phyloP scores from a whole-genome alignment of 2,888 invertebrate species.

The Leptopilina syphax region DNA sequence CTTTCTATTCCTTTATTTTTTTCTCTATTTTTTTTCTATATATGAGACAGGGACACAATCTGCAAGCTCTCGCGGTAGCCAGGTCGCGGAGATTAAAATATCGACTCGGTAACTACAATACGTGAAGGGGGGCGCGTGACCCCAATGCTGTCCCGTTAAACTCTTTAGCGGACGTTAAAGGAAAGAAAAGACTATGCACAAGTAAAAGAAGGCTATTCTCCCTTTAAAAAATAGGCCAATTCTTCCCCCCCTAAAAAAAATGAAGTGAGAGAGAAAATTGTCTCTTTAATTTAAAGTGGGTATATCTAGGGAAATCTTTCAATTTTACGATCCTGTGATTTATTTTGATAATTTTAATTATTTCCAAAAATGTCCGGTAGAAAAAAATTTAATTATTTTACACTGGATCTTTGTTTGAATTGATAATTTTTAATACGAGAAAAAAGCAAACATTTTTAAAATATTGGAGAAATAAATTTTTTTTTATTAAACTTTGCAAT shows the following conservation, averaged over 20 bases:
- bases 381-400: too few species aligned
- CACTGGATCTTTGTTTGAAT: too few species aligned
- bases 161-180: constrained; percentile 57
- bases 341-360: too few species aligned
- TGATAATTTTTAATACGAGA: too few species aligned
- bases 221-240: constrained; percentile 28
- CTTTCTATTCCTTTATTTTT: not conserved
- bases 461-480: too few species aligned
- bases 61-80: constrained; percentile 57
- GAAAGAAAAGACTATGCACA: constrained; percentile 30
- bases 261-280: not conserved
- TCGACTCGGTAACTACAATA: constrained; percentile 68
- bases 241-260: not conserved
- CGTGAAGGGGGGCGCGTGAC: constrained; percentile 60
- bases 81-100: constrained; percentile 73
- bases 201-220: constrained; percentile 36
- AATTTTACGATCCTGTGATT: too few species aligned
- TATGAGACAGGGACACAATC: constrained; percentile 62
- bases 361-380: too few species aligned
- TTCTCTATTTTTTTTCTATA: constrained; percentile 49
- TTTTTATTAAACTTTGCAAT: too few species aligned
- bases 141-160: constrained; percentile 62
- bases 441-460: too few species aligned
- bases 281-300: not conserved
- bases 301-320: too few species aligned